Percentiles rank a stretch among this genome's conserved stretches.
phyloP scores from a whole-genome alignment of 1,140 invertebrate species.

The Dendroctonus valens region DNA sequence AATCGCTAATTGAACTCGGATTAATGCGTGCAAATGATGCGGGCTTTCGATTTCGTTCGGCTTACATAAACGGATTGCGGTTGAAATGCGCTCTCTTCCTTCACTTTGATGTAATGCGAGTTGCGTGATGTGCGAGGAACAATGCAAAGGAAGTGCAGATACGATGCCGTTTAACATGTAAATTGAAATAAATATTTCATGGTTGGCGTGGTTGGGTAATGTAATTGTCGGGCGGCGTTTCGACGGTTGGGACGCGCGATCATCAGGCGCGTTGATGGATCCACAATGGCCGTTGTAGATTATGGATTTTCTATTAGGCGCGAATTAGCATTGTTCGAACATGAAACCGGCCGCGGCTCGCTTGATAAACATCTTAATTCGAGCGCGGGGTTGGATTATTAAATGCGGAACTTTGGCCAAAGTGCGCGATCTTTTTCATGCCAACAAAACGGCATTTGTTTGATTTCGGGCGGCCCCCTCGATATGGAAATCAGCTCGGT shows the following conservation, averaged over 20 bases:
- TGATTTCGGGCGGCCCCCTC: slow-evolving; percentile 26
- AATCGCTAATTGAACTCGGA: background rate
- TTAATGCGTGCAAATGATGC: background rate
- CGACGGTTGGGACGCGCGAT: background rate
- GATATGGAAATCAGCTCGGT: slow-evolving; percentile 40
- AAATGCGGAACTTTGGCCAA: slow-evolving; percentile 30
- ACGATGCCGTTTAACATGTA: background rate
- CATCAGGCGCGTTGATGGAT: background rate
- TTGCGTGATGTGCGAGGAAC: slow-evolving; percentile 10
- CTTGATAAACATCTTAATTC: slow-evolving; percentile 36
- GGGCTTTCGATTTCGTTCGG: slow-evolving; percentile 22
- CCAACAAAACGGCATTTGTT: slow-evolving; percentile 42
- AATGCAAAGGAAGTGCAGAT: slow-evolving; percentile 17
- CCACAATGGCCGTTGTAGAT: slow-evolving; percentile 2
- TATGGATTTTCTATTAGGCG: slow-evolving; percentile 34
- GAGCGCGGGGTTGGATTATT: slow-evolving; percentile 29
- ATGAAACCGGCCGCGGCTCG: slow-evolving; percentile 9
- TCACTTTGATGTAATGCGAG: slow-evolving; percentile 23
- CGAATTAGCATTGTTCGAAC: slow-evolving; percentile 31
- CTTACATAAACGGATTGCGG: slow-evolving; percentile 25
- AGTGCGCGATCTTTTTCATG: slow-evolving; percentile 31
- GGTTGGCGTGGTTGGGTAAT: background rate
- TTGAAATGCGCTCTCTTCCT: slow-evolving; percentile 21
- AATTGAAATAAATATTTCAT: slow-evolving; percentile 9
- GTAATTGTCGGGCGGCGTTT: background rate